These are phyloP conservation scores for Indicator maculatus DNA, from an alignment of 2,113 vertebrate species.

Conservation along the genomic window DNA sequence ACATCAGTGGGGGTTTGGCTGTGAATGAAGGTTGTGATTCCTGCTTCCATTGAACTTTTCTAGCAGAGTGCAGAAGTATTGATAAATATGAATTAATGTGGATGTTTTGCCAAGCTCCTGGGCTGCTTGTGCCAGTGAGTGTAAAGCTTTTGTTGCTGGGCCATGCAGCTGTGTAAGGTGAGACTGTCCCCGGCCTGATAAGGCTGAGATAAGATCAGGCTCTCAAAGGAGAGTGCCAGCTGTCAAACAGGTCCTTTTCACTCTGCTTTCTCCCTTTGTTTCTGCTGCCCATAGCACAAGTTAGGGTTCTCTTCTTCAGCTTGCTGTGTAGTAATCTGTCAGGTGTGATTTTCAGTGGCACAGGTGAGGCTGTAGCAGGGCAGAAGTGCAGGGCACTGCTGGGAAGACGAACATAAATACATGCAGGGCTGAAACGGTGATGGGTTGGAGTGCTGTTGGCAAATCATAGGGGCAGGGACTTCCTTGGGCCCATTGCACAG, in stretches of 20 bases:
- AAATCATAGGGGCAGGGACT: not conserved
- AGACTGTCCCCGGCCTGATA: not conserved
- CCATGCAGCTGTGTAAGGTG: not conserved
- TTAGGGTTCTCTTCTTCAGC: not conserved
- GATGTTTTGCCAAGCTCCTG: not conserved
- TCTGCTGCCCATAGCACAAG: not conserved
- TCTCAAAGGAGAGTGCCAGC: not conserved
- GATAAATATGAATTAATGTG: not conserved
- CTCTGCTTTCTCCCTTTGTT: not conserved
- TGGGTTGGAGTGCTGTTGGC: not conserved
- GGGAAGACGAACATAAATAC: not conserved
- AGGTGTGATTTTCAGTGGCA: not conserved
- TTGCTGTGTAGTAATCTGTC: not conserved
- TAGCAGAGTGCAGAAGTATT: not conserved
- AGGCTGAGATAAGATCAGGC: not conserved
- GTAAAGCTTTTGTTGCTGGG: not conserved
- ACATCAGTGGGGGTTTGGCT: not conserved
- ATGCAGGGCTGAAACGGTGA: not conserved
- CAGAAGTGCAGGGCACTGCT: not conserved
- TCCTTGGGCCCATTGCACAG: not conserved
- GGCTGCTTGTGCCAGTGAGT: not conserved
- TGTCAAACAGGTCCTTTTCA: not conserved
- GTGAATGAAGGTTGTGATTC: not conserved
- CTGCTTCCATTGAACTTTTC: not conserved
- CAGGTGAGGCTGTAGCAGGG: not conserved